Percentiles rank a stretch among this genome's conserved stretches.
phyloP scores from a whole-genome alignment of 2,113 vertebrate genomes.

The Copsychus sechellarum region DNA sequence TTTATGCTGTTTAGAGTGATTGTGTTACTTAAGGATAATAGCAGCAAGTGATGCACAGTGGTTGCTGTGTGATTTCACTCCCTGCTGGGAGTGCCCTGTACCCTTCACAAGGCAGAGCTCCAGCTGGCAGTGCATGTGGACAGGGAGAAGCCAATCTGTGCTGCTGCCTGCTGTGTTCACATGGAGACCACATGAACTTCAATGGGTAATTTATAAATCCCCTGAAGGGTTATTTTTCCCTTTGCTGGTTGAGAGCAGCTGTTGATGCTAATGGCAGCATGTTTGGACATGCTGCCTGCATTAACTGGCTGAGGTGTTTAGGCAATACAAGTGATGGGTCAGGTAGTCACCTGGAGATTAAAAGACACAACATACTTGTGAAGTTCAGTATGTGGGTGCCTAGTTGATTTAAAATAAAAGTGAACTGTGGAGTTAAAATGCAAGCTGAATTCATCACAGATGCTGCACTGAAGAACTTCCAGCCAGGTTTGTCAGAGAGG shows the following conservation, averaged over 20 bases:
- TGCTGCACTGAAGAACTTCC: not conserved
- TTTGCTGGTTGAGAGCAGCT: constrained; percentile 1
- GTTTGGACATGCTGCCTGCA: not conserved
- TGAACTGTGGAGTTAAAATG: not conserved
- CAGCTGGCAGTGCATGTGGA: not conserved
- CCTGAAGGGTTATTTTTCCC: not conserved
- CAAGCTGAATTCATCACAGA: not conserved
- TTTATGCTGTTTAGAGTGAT: not conserved
- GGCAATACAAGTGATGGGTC: not conserved
- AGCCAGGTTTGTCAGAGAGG: not conserved
- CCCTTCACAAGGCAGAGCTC: not conserved
- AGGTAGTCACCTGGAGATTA: not conserved
- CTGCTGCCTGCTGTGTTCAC: not conserved
- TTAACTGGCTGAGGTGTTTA: not conserved
- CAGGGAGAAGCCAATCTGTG: not conserved
- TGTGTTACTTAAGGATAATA: not conserved
- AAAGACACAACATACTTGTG: not conserved
- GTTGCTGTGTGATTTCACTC: not conserved
- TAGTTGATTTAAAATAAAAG: constrained; percentile 11
- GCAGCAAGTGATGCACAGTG: not conserved
- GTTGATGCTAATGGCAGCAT: not conserved
- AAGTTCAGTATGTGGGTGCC: not conserved
- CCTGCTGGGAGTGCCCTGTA: not conserved
- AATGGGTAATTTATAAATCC: not conserved
- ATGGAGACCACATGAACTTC: not conserved